These are phyloP conservation scores for Lophura nycthemera DNA, from an alignment of 2,113 vertebrate genomes.

Conservation along the genomic window DNA sequence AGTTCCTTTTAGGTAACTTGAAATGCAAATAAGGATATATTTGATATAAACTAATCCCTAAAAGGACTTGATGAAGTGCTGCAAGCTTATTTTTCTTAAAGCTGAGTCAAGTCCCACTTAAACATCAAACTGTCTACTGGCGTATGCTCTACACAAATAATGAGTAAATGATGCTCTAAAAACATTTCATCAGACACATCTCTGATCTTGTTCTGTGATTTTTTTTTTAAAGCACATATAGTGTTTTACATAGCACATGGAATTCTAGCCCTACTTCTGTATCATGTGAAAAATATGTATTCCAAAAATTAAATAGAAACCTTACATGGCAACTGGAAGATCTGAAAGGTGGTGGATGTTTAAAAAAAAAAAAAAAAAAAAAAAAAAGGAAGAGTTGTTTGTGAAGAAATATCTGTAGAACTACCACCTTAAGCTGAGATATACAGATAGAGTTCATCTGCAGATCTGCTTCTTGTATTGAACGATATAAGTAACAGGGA, in stretches of 20 bases:
- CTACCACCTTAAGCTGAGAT: background rate
- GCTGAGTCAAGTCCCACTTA: constrained; percentile 63
- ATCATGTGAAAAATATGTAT: background rate
- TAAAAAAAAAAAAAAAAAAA: no score
- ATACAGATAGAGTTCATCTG: background rate
- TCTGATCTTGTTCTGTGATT: constrained; percentile 13
- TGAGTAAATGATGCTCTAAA: constrained; percentile 42
- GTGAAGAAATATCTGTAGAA: background rate
- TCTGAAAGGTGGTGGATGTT: background rate
- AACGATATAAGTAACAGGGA: background rate
- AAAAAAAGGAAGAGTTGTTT: background rate
- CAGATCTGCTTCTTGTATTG: background rate
- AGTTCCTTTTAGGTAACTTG: constrained; percentile 60
- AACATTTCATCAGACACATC: constrained; percentile 2
- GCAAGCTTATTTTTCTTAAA: constrained; percentile 61
- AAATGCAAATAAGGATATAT: constrained; percentile 66
- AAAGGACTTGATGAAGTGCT: constrained; percentile 60
- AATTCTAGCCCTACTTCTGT: background rate
- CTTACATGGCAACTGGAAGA: background rate
- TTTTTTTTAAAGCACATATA: background rate
- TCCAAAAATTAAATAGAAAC: background rate
- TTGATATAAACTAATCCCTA: constrained; percentile 65
- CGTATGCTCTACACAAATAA: constrained; percentile 20
- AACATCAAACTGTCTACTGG: constrained; percentile 53
- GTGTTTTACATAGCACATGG: background rate